These are phyloP conservation scores for Neolamprologus devosi DNA, from an alignment of 2,113 vertebrate genomes.

Conservation along the genomic window DNA sequence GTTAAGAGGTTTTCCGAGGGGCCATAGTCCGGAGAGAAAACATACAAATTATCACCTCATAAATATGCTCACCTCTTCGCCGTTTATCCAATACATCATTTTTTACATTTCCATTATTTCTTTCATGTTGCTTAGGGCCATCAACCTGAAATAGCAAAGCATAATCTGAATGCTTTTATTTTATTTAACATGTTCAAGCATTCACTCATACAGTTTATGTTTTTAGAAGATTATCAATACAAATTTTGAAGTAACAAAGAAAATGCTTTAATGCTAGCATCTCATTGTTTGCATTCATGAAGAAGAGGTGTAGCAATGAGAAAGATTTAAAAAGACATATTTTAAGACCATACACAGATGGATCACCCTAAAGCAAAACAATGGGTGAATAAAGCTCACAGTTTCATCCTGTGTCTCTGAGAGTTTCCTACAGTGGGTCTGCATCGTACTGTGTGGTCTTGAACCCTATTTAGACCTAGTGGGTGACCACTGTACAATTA, in stretches of 20 bases:
- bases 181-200: neutral
- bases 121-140: neutral
- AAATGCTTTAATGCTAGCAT: neutral
- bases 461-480: slow-evolving; percentile 69
- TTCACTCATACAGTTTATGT: neutral
- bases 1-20: slow-evolving; percentile 10
- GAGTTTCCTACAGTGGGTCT: slow-evolving; percentile 51
- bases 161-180: neutral
- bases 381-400: slow-evolving; percentile 38
- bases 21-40: slow-evolving; percentile 1
- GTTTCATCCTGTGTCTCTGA: slow-evolving; percentile 40
- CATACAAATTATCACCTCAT: slow-evolving; percentile 53
- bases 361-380: slow-evolving; percentile 51
- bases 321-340: slow-evolving; percentile 15
- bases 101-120: neutral
- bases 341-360: slow-evolving; percentile 17
- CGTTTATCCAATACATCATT: neutral
- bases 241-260: neutral
- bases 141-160: neutral
- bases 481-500: slow-evolving; percentile 75
- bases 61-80: slow-evolving; percentile 31
- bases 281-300: neutral
- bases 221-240: neutral
- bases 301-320: neutral
- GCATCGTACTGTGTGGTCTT: slow-evolving; percentile 69